These are phyloP conservation scores for Ecdyonurus torrentis DNA, from an alignment of 2,888 invertebrate genomes.

Conservation along the genomic window DNA sequence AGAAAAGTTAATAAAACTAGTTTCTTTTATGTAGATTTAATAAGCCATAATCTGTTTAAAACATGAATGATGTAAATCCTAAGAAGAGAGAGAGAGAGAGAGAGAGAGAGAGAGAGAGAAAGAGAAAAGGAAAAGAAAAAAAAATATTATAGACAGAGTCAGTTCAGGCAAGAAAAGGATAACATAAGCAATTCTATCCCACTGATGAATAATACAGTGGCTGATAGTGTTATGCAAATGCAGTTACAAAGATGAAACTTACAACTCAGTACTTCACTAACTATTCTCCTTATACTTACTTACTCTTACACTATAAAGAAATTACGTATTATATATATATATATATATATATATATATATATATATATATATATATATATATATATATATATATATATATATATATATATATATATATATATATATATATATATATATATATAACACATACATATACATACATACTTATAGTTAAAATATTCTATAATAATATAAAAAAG, in stretches of 20 bases:
- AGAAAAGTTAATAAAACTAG: no score
- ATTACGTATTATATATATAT: neutral
- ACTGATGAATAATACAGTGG: neutral
- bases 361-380: neutral
- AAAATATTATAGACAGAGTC: no score
- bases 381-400: neutral
- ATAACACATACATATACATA: neutral
- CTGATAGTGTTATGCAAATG: neutral
- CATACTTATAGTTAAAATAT: neutral
- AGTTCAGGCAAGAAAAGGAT: neutral
- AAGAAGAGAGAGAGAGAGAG: no score
- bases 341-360: neutral
- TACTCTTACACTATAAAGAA: neutral
- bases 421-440: neutral
- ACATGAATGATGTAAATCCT: no score
- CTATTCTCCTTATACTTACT: no score
- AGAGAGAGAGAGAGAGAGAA: no score
- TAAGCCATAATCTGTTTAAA: no score
- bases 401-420: neutral
- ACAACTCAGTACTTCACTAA: neutral
- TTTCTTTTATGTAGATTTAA: no score
- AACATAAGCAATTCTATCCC: neutral
- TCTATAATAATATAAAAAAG: no score
- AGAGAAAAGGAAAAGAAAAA: no score
- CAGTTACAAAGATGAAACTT: neutral